Base-by-base conservation (phyloP, 2,888 invertebrate species). In the Ctena decussata region DNA sequence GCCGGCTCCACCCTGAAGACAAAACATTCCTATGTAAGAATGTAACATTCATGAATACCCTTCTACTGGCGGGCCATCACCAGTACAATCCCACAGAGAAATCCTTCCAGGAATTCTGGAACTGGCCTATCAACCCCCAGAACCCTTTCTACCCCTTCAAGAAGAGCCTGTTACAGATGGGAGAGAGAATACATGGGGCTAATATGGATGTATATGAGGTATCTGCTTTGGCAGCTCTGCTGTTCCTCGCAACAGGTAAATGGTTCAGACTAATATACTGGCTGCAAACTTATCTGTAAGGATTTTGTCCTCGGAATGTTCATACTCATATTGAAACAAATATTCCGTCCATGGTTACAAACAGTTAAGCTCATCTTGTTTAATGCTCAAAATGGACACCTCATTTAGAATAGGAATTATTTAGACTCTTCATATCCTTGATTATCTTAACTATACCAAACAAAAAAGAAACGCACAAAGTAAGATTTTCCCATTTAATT, bases 81-180 rank as follows among this genome's bases (percentile, higher is more conserved):
- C 78, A 77, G 41, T 86, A 82, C 80, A 84, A 85, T 39, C 82
- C 85, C 24, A 72, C 81, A 27, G 83, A 84, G 69, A 89, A 89
- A 44, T 84, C 86, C 53, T 91, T 90, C 71, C 77, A 81, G 21
- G 83, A 90, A 70, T 90, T 90, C 80, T 90, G 90, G 88, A 88
- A 87, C 80, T 91, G 87, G 89, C 86, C 87, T 24, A 80, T 90
- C 21, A 82, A 85, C 39, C 81, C 87, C 30, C 84, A 89, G 49
- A 90, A 90, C 65, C 90, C 90, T 8, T 84, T 89, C 82, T 91
- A 85, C 77, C 76, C 80, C 53, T 90, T 89, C 79, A 90, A 89
- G 65, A 79, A 89, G 69, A 65, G 78, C 30, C 82, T 90, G 27
- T 32, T 91, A 32, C 86, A 90, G 39, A 57, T 87, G 5, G 91